Evolutionary conservation across 2,888 invertebrate genomes (phyloP).

Genomic region (Andricus quercusramuli): DNA sequence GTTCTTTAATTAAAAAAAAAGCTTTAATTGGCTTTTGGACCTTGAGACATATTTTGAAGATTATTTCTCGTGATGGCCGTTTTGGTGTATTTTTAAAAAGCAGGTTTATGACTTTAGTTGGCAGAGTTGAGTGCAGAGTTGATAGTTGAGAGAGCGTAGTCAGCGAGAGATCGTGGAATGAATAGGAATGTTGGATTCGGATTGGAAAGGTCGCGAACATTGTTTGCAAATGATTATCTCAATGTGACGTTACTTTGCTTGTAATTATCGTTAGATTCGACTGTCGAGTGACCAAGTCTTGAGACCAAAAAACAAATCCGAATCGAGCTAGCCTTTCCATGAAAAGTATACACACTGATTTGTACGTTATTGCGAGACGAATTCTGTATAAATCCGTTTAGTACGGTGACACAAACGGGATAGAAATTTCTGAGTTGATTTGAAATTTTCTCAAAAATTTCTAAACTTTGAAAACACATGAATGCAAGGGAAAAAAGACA

Average conservation of each 20-base stretch:
- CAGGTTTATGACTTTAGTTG: not conserved
- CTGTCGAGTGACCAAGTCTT: constrained; percentile 40
- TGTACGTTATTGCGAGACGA: constrained; percentile 56
- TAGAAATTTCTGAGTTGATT: constrained; percentile 5
- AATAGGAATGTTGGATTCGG: not conserved
- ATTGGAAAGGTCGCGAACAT: constrained; percentile 32
- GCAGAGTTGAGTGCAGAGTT: not conserved
- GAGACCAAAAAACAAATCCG: constrained; percentile 49
- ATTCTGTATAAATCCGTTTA: constrained; percentile 59
- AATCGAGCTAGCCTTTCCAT: constrained; percentile 56
- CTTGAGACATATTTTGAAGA: not conserved
- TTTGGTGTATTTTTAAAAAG: not conserved
- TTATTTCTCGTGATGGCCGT: not conserved
- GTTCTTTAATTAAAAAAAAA: not conserved
- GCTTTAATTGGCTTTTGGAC: not conserved
- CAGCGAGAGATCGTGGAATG: constrained; percentile 30
- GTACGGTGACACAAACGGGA: constrained; percentile 35
- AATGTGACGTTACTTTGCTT: constrained; percentile 39
- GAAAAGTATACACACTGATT: constrained; percentile 44
- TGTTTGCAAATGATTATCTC: constrained; percentile 36
- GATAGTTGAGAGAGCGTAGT: constrained; percentile 24
- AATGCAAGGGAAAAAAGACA: not conserved
- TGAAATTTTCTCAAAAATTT: not conserved
- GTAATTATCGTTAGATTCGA: constrained; percentile 41
- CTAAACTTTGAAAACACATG: not conserved